phyloP scores from a whole-genome alignment of 2,113 vertebrate species.

The Bambusicola thoracicus region DNA sequence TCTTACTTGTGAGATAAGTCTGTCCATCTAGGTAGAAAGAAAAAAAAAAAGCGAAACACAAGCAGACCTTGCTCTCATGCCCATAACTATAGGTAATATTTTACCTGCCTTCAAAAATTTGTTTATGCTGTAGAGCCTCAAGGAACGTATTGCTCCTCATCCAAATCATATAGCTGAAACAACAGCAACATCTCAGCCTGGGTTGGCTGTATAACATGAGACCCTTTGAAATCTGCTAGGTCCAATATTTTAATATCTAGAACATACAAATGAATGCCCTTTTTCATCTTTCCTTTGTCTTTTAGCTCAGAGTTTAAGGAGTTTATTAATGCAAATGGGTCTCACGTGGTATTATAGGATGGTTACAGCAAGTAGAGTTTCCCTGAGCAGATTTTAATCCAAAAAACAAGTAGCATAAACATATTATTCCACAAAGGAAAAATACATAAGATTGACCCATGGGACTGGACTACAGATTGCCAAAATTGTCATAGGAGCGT shows the following conservation, averaged over 20 bases:
- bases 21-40: not conserved
- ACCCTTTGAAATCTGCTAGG: not conserved
- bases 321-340: not conserved
- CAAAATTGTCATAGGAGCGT: not conserved
- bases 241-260: not conserved
- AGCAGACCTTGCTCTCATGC: not conserved
- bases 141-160: not conserved
- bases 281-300: not conserved
- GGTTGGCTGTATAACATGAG: not conserved
- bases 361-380: not conserved
- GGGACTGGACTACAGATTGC: not conserved
- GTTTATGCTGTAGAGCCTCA: not conserved
- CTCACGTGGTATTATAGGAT: not conserved
- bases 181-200: not conserved
- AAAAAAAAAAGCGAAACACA: not conserved
- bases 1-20: not conserved
- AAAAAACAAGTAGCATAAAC: not conserved
- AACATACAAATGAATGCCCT: not conserved
- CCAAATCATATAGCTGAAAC: not conserved
- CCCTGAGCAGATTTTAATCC: constrained; percentile 13
- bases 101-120: not conserved
- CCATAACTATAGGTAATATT: not conserved
- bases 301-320: constrained; percentile 7
- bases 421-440: constrained; percentile 32
- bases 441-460: not conserved